Percentiles rank a stretch among this genome's conserved stretches.
phyloP scores from a whole-genome alignment of 1,140 invertebrate species.

The Pristionchus pacificus region DNA sequence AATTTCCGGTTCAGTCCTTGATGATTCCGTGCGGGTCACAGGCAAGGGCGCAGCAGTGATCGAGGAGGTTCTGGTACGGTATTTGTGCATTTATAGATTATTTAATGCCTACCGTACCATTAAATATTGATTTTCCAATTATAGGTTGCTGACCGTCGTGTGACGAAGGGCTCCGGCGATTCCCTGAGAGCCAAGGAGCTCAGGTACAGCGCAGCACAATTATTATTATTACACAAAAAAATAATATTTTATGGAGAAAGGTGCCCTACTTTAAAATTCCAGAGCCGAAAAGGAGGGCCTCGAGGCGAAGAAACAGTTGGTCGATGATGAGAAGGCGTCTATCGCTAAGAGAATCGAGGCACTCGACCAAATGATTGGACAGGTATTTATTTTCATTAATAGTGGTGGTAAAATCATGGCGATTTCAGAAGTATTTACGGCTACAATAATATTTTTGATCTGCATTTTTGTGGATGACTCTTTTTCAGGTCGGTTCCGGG shows the following conservation, averaged over 20 bases:
- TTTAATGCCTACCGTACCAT: no score
- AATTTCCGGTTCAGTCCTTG: conserved; percentile 21
- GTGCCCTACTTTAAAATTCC: no score
- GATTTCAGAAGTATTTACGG: no score
- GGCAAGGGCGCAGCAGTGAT: conserved; percentile 57
- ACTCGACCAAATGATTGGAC: conserved; percentile 26
- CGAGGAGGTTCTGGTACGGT: conserved; percentile 46
- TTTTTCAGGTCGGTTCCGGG: conserved; percentile 9
- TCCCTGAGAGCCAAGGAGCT: neutral
- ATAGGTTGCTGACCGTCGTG: neutral
- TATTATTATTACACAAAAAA: no score
- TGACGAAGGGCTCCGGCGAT: neutral
- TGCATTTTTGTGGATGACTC: conserved; percentile 25
- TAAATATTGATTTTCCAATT: no score
- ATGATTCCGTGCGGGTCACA: conserved; percentile 53
- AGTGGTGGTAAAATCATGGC: no score
- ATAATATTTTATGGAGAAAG: no score
- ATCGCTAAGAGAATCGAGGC: conserved; percentile 28
- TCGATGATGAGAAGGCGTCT: conserved; percentile 18
- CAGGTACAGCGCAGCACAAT: no score
- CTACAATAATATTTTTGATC: no score
- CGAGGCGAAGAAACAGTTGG: neutral
- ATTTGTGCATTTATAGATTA: no score
- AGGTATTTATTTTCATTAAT: no score
- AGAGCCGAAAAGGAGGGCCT: neutral